phyloP scores from a whole-genome alignment of 2,797 vertebrate species.

The Gastrophryne carolinensis region DNA sequence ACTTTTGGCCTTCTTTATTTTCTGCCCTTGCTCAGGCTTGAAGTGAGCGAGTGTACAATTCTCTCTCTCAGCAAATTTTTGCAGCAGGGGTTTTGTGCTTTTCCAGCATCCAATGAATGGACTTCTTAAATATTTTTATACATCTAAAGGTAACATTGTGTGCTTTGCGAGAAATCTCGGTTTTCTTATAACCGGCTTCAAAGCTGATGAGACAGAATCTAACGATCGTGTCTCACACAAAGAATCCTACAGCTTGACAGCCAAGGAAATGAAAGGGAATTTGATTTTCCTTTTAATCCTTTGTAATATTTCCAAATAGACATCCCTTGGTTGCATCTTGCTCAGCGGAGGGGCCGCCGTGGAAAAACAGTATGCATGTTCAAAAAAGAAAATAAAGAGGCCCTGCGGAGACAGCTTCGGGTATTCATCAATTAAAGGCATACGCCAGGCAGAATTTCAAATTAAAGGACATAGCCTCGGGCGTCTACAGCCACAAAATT shows the following conservation, averaged over 20 bases:
- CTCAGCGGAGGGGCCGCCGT: background rate
- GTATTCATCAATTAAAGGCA: no score
- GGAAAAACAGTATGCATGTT: background rate
- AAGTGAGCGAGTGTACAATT: no score
- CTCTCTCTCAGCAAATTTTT: background rate
- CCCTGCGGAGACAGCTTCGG: no score
- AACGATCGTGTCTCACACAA: background rate
- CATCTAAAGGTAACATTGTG: background rate
- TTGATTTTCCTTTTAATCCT: background rate
- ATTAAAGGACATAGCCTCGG: no score
- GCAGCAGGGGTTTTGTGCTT: background rate
- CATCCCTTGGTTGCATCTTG: background rate
- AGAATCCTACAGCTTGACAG: background rate
- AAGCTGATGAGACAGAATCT: background rate
- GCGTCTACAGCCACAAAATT: no score
- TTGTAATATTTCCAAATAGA: background rate
- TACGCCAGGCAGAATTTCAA: no score
- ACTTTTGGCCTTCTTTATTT: no score
- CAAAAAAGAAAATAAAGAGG: no score
- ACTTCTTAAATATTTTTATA: background rate
- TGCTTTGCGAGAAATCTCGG: background rate
- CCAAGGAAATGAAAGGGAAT: background rate
- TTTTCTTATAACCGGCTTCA: background rate
- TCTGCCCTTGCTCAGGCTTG: no score
- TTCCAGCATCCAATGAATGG: background rate